Base-by-base conservation (phyloP, 2,113 vertebrate genomes). In the Perca schrenkii region DNA sequence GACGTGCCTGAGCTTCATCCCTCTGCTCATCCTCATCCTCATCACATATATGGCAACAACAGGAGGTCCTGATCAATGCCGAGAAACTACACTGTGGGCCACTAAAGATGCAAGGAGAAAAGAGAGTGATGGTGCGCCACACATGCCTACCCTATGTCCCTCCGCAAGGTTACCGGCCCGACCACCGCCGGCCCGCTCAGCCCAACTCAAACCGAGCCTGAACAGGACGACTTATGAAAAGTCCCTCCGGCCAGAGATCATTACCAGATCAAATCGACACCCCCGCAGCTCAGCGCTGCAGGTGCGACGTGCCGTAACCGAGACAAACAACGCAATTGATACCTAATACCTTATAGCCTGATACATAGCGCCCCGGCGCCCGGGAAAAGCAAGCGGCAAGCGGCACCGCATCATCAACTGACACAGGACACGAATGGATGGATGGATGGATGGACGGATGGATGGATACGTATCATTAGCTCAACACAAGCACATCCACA, bases 111-210 rank as follows among this genome's bases (percentile, higher is more conserved):
- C 65, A 54, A 65, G 7, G 21, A 71, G 79, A 68, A 8, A n/a
- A n/a, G 52, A 31, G 53, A 73, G 58, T 7, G 75, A 62, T 83
- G 79, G 87, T 90, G 92, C 90, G 90, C 86, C 40, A 34, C 92
- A 93, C 87, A 87, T 73, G 71, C 80, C 67, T 87, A 82, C 79
- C 78, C 86, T 74, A 58, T 80, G 92, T 92, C 93, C 91, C 94
- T 92, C 87, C 86, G 91, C 95, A 95, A 95, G 95, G 95, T 95
- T 91, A 95, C 93, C 78, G 90, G 89, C 90, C 81, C 82, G 88
- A 80, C 64, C 83, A 74, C 72, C 62, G 82, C 64, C 70, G 74
- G 79, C 74, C 87, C 73, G 46, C 79, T 78, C 74, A 57, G 54
- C 56, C 74, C 58, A 47, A 49, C 78, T 89, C 76, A 50, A 70